Conservation (phyloP, 2,888 invertebrate genomes). For the Mimas tiliae region DNA sequence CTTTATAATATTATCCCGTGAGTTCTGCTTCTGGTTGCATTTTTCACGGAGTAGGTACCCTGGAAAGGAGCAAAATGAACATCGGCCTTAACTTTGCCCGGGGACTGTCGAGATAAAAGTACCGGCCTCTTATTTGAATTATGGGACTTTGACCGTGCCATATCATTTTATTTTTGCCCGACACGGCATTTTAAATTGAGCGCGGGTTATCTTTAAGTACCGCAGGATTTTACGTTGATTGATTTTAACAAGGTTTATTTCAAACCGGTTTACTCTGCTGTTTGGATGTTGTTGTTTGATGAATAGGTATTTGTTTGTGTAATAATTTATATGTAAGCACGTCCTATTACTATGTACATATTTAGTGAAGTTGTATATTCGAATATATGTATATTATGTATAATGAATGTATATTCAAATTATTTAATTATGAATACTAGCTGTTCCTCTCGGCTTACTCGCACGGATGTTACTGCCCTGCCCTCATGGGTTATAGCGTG, state of each 20-base stretch:
- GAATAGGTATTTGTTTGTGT: background rate
- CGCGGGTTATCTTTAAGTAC: constrained; percentile 25
- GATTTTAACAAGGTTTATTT: background rate
- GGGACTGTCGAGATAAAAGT: constrained; percentile 63
- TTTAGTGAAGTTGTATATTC: background rate
- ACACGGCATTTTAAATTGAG: constrained; percentile 36
- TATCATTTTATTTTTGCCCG: constrained; percentile 43
- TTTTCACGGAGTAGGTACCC: constrained; percentile 58
- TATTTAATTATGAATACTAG: no score
- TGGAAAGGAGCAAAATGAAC: constrained; percentile 61
- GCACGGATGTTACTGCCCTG: no score
- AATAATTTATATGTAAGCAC: background rate
- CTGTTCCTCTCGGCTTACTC: no score
- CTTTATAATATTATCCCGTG: constrained; percentile 58
- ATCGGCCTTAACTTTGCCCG: constrained; percentile 54
- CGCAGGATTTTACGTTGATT: background rate
- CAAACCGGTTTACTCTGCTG: background rate
- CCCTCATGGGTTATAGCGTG: no score
- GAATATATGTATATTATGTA: background rate
- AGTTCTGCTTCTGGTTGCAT: constrained; percentile 52
- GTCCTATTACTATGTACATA: no score
- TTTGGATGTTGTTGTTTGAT: background rate
- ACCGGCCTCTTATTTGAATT: constrained; percentile 61
- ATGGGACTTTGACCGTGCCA: constrained; percentile 51
- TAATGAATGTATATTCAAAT: no score